A percentile compares a stretch with the other conserved stretches of the same genome.
phyloP scores from a whole-genome alignment of 2,888 invertebrate species.

The Hipparchia sbordonii region DNA sequence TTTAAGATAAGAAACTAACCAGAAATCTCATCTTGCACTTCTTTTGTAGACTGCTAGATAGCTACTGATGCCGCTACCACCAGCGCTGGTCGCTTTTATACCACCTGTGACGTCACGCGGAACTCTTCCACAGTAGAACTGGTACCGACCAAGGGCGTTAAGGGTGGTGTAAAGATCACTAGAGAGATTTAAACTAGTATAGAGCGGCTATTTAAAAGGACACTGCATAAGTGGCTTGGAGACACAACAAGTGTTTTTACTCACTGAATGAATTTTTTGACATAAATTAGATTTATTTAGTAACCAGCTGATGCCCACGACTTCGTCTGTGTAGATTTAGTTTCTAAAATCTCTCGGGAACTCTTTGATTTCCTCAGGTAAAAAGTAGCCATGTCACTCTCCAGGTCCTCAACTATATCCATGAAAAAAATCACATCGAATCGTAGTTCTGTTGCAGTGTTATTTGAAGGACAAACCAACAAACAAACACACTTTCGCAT shows the following conservation, averaged over 20 bases:
- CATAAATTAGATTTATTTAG: too few species aligned
- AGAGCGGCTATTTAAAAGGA: not conserved
- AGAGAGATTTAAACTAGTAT: not conserved
- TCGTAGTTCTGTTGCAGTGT: too few species aligned
- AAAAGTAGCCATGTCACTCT: too few species aligned
- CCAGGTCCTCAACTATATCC: too few species aligned
- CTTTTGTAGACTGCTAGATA: slow-evolving; percentile 79
- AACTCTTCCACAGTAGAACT: slow-evolving; percentile 58
- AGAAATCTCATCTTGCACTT: slow-evolving; percentile 82
- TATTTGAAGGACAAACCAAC: too few species aligned
- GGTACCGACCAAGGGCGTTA: slow-evolving; percentile 70
- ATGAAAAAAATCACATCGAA: too few species aligned
- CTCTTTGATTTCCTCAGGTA: too few species aligned
- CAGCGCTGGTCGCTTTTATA: slow-evolving; percentile 63
- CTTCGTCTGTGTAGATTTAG: too few species aligned
- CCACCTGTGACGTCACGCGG: slow-evolving; percentile 61
- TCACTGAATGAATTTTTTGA: too few species aligned
- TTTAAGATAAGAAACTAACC: slow-evolving; percentile 56
- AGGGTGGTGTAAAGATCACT: slow-evolving; percentile 54
- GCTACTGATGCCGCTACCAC: slow-evolving; percentile 75
- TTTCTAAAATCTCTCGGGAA: too few species aligned
- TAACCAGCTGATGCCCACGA: too few species aligned
- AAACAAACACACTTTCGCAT: too few species aligned
- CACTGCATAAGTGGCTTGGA: not conserved
- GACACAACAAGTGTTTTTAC: not conserved